Conservation (phyloP, 2,113 vertebrate species). For the Prionailurus bengalensis region DNA sequence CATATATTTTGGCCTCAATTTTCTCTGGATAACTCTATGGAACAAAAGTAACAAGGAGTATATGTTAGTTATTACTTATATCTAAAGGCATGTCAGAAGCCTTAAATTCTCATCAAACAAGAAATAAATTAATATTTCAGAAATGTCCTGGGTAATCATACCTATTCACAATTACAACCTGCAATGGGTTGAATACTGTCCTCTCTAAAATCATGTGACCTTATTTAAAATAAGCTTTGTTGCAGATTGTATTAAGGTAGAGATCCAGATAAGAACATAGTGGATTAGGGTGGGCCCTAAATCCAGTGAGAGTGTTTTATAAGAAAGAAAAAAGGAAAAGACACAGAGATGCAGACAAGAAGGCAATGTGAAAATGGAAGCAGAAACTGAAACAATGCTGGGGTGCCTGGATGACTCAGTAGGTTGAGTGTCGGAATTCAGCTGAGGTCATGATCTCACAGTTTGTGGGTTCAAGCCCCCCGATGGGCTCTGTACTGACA, state of each 20-base stretch:
- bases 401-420: too few species aligned
- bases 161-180: not conserved
- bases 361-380: not conserved
- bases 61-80: not conserved
- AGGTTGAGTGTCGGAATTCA: too few species aligned
- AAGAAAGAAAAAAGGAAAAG: not conserved
- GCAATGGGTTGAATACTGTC: not conserved
- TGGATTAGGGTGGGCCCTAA: not conserved
- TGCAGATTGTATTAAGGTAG: not conserved
- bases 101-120: not conserved
- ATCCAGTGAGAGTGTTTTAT: not conserved
- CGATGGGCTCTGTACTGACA: too few species aligned
- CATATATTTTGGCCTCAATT: not conserved
- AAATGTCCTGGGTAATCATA: not conserved
- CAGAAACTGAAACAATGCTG: not conserved
- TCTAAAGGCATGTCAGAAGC: not conserved
- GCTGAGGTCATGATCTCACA: too few species aligned
- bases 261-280: not conserved
- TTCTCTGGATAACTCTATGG: not conserved
- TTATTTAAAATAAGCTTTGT: not conserved
- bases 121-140: conserved; percentile 10
- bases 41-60: not conserved
- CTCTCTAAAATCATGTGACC: not conserved
- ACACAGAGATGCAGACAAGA: not conserved
- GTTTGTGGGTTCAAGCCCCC: too few species aligned